Evolutionary conservation across 1,140 invertebrate genomes (phyloP).

Genomic region (Daktulosphaira vitifoliae): DNA sequence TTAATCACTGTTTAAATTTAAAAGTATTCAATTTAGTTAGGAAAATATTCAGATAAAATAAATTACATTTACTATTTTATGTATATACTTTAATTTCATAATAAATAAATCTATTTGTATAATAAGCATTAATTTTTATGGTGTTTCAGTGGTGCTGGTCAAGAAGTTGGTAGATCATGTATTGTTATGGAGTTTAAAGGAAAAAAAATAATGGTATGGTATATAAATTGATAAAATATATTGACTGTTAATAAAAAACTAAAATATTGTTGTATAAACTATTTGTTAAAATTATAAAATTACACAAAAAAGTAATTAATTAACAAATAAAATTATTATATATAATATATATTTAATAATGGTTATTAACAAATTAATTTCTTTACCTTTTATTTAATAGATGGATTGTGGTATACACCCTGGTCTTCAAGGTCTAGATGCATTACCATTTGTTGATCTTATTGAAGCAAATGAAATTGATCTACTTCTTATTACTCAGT

Average conservation of each 20-base stretch:
- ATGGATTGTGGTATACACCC: slow-evolving; percentile 99
- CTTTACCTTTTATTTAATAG: slow-evolving; percentile 45
- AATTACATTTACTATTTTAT: too few relatives aligned
- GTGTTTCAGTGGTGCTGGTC: slow-evolving; percentile 80
- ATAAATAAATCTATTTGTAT: too few relatives aligned
- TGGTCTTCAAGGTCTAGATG: slow-evolving; percentile 92
- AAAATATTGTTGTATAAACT: too few relatives aligned
- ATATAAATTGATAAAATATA: slow-evolving; percentile 14
- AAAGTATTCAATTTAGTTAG: too few relatives aligned
- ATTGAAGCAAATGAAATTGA: slow-evolving; percentile 98
- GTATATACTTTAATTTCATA: too few relatives aligned
- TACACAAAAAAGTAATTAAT: too few relatives aligned
- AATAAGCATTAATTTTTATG: slow-evolving; percentile 34
- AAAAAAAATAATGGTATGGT: slow-evolving; percentile 89
- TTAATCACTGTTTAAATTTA: too few relatives aligned
- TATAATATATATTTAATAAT: too few relatives aligned
- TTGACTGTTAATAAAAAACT: too few relatives aligned
- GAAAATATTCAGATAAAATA: too few relatives aligned
- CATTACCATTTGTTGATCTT: slow-evolving; percentile 93
- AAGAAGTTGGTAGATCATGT: slow-evolving; percentile 98
- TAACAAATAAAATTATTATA: too few relatives aligned
- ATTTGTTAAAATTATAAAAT: too few relatives aligned
- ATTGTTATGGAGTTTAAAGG: slow-evolving; percentile 98
- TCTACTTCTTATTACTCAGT: slow-evolving; percentile 92
- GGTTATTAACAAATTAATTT: neutral